Evolutionary conservation across 2,113 vertebrate species (phyloP).

Genomic region (Syngnathus floridae): DNA sequence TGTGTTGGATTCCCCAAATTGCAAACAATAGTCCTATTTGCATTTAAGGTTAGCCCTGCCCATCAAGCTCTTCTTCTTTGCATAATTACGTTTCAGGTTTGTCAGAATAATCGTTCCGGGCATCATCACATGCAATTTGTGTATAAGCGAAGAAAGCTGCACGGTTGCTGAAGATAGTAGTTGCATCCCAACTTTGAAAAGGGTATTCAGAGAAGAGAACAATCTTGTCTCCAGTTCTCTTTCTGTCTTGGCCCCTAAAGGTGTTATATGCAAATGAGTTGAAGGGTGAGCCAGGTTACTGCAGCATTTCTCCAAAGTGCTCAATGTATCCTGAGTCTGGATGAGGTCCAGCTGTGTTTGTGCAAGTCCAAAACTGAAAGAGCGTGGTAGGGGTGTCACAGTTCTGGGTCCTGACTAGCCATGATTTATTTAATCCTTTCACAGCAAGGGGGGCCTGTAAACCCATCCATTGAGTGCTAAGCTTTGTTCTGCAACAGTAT

Average conservation of each 20-base stretch:
- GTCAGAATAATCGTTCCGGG: neutral
- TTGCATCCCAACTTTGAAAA: neutral
- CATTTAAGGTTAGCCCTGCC: neutral
- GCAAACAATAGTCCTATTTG: neutral
- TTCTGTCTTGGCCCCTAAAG: conserved; percentile 23
- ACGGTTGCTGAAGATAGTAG: neutral
- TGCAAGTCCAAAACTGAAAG: conserved; percentile 48
- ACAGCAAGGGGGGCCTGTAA: conserved; percentile 55
- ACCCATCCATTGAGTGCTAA: conserved; percentile 58
- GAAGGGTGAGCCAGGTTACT: conserved; percentile 43
- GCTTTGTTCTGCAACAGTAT: conserved; percentile 65
- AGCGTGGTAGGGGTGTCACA: conserved; percentile 24
- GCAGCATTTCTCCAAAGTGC: conserved; percentile 25
- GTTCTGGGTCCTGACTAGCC: conserved; percentile 44
- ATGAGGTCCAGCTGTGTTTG: conserved; percentile 48
- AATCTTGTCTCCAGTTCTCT: neutral
- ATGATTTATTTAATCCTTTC: conserved; percentile 69
- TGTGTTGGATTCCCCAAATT: neutral
- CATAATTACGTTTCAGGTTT: neutral
- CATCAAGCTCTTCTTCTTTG: neutral
- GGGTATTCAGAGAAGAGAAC: conserved; percentile 12
- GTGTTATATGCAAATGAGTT: conserved; percentile 41
- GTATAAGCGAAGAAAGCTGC: neutral
- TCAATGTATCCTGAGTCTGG: conserved; percentile 36
- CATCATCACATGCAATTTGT: conserved; percentile 1